Conservation (phyloP, 2,797 vertebrate species). For the Sebastes variabilis region DNA sequence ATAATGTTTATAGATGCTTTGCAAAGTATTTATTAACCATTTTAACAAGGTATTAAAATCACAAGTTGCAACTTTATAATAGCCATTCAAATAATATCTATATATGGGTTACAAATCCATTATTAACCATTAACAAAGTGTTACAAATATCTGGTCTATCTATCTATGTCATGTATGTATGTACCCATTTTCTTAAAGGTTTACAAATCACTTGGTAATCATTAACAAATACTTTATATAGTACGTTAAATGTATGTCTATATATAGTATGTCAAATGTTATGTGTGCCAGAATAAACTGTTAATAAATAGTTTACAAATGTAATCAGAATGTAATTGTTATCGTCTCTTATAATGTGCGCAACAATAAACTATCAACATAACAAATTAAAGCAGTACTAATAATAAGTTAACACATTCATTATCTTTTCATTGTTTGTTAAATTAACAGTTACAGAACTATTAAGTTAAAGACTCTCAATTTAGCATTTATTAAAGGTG, state of each 20-base stretch:
- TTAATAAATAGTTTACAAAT: no score
- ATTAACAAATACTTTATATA: neutral
- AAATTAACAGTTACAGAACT: neutral
- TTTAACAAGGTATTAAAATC: no score
- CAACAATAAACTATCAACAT: neutral
- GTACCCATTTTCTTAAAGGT: neutral
- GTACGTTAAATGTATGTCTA: neutral
- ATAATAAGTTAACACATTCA: neutral
- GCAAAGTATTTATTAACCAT: neutral
- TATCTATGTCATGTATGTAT: no score
- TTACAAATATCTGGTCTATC: no score
- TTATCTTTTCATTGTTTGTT: neutral
- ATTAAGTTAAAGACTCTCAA: neutral
- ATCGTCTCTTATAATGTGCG: neutral
- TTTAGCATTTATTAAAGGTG: neutral
- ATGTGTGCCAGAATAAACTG: no score
- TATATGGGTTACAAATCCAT: no score
- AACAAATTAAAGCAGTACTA: neutral
- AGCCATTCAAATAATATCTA: no score
- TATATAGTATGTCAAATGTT: neutral
- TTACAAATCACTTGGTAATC: neutral
- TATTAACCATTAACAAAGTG: no score
- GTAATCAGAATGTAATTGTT: no score
- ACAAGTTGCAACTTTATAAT: no score
- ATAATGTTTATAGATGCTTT: no score